Percentiles rank a stretch among this genome's conserved stretches.
Conservation (phyloP, 2,888 invertebrate species). For the Aspidapion aeneum region DNA sequence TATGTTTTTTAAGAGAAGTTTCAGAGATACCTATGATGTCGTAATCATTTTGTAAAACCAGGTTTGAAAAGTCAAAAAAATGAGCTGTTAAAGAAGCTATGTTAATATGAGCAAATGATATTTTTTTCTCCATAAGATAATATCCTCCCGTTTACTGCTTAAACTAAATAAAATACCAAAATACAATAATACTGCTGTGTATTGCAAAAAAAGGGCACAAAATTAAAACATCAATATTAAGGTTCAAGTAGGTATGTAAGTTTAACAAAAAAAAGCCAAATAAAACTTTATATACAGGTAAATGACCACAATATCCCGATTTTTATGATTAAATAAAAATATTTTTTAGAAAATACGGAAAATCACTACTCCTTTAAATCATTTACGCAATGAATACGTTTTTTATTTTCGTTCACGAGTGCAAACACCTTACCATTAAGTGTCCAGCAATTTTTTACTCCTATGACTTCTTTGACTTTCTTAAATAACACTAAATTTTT, state of each 20-base stretch:
- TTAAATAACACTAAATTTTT: neutral
- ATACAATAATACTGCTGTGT: neutral
- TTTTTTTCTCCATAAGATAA: too few species aligned
- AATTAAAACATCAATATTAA: neutral
- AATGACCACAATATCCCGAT: too few species aligned
- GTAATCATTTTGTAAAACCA: neutral
- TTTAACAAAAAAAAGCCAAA: too few species aligned
- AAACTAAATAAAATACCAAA: neutral
- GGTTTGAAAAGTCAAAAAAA: neutral
- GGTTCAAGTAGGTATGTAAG: neutral
- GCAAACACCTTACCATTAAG: neutral
- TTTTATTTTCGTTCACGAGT: neutral
- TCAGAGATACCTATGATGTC: neutral
- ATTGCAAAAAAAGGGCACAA: neutral
- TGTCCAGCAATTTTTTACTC: neutral
- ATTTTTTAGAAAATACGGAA: too few species aligned
- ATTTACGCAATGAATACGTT: too few species aligned
- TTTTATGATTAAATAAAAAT: too few species aligned
- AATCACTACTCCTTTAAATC: too few species aligned
- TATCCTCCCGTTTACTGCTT: too few species aligned
- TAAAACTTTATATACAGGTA: too few species aligned
- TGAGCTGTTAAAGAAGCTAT: neutral
- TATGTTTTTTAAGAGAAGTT: neutral
- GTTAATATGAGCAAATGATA: neutral
- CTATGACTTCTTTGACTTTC: neutral